Percentiles rank a stretch among this genome's conserved stretches.
These are phyloP conservation scores for Chelon auratus DNA, from an alignment of 2,797 vertebrate species.

Conservation along the genomic window DNA sequence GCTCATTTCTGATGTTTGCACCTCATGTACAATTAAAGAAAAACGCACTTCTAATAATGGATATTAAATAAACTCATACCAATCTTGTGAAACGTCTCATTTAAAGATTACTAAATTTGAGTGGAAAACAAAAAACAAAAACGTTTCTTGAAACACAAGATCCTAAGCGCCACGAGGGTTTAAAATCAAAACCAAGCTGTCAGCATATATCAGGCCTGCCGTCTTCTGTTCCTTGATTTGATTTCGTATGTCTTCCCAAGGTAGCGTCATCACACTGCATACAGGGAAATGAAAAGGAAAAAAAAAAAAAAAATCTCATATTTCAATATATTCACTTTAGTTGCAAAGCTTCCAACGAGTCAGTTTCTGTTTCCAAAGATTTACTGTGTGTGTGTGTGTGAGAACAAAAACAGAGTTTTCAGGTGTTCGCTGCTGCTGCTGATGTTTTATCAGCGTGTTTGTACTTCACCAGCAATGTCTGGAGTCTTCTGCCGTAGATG, in stretches of 20 bases:
- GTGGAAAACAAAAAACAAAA: conserved; percentile 1
- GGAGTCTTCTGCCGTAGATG: conserved; percentile 63
- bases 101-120: background rate
- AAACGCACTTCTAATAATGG: background rate
- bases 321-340: conserved; percentile 31
- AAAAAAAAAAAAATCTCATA: conserved; percentile 18
- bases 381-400: conserved; percentile 18
- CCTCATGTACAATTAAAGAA: conserved; percentile 2
- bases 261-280: conserved; percentile 29
- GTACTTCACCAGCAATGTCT: conserved; percentile 45
- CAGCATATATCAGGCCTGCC: conserved; percentile 35
- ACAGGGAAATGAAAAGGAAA: conserved; percentile 4
- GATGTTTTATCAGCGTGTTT: conserved; percentile 48
- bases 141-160: conserved; percentile 15
- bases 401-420: conserved; percentile 53
- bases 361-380: conserved; percentile 48
- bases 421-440: conserved; percentile 36
- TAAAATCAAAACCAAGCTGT: conserved; percentile 61
- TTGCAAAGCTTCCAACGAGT: conserved; percentile 39
- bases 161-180: conserved; percentile 30
- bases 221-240: conserved; percentile 31
- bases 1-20: conserved; percentile 34
- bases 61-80: background rate
- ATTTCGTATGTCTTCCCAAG: conserved; percentile 45
- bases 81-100: no score